Percentiles rank a stretch among this genome's conserved stretches.
These are phyloP conservation scores for Brotula barbata DNA, from an alignment of 2,797 vertebrate species.

Conservation along the genomic window DNA sequence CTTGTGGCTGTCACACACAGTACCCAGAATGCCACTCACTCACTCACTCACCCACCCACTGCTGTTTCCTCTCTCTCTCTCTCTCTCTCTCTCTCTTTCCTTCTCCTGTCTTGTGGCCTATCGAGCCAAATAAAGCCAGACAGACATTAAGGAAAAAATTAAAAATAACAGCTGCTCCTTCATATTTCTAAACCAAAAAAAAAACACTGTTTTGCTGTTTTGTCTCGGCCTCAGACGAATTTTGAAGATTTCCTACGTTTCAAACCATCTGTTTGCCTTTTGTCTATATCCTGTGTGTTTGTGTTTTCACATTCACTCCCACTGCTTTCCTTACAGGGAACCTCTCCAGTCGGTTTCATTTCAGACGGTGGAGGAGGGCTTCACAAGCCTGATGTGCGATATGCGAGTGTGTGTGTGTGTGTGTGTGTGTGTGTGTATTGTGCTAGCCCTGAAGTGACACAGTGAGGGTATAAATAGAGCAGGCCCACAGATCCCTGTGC, in stretches of 20 bases:
- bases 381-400: conserved; percentile 41
- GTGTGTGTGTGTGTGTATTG: conserved; percentile 20
- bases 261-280: not conserved
- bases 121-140: conserved; percentile 49
- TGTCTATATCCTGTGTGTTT: not conserved
- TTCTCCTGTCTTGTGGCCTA: conserved; percentile 45
- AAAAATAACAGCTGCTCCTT: too few species aligned
- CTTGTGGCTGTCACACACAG: conserved; percentile 51
- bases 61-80: conserved; percentile 49
- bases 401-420: conserved; percentile 1
- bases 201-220: conserved; percentile 13
- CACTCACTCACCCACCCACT: conserved; percentile 53
- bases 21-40: conserved; percentile 39
- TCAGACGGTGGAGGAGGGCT: conserved; percentile 51
- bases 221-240: conserved; percentile 5
- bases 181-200: conserved; percentile 11
- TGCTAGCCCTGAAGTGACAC: conserved; percentile 74
- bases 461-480: conserved; percentile 78
- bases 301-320: conserved; percentile 2
- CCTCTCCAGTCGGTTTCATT: conserved; percentile 48
- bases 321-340: conserved; percentile 27
- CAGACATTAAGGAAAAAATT: conserved; percentile 43
- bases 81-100: conserved; percentile 51
- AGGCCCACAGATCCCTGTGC: conserved; percentile 77
- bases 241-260: not conserved